These are phyloP conservation scores for Andrena bucephala DNA, from an alignment of 2,888 invertebrate genomes.

Conservation along the genomic window DNA sequence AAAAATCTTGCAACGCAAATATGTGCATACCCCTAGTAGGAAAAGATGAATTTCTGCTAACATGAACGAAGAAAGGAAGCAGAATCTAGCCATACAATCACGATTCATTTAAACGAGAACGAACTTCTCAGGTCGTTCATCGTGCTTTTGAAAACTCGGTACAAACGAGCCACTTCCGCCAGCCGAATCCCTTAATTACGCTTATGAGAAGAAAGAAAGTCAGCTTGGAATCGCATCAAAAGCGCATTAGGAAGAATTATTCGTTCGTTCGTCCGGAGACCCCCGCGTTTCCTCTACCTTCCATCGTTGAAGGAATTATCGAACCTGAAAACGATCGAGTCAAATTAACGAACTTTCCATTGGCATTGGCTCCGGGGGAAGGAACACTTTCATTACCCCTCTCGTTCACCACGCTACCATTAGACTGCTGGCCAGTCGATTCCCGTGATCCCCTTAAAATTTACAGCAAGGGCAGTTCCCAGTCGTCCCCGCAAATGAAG, in stretches of 20 bases:
- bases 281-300: background rate
- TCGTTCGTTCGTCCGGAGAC: conserved; percentile 4
- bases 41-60: no score
- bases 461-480: conserved; percentile 29
- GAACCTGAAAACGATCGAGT: conserved; percentile 36
- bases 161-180: background rate
- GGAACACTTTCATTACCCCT: conserved; percentile 47
- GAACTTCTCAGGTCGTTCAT: no score
- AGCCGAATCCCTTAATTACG: background rate
- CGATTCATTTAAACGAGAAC: no score
- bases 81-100: no score
- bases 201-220: background rate
- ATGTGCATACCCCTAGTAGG: no score
- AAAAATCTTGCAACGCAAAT: no score
- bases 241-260: conserved; percentile 33
- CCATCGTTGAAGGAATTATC: conserved; percentile 5
- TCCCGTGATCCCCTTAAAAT: conserved; percentile 55
- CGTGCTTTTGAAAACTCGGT: background rate
- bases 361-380: conserved; percentile 7
- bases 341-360: conserved; percentile 44
- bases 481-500: conserved; percentile 24
- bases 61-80: no score
- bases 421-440: conserved; percentile 42
- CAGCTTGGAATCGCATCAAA: conserved; percentile 29
- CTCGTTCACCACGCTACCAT: conserved; percentile 28